Base-by-base conservation (phyloP, 1,140 invertebrate genomes). In the Eulimnadia texana region DNA sequence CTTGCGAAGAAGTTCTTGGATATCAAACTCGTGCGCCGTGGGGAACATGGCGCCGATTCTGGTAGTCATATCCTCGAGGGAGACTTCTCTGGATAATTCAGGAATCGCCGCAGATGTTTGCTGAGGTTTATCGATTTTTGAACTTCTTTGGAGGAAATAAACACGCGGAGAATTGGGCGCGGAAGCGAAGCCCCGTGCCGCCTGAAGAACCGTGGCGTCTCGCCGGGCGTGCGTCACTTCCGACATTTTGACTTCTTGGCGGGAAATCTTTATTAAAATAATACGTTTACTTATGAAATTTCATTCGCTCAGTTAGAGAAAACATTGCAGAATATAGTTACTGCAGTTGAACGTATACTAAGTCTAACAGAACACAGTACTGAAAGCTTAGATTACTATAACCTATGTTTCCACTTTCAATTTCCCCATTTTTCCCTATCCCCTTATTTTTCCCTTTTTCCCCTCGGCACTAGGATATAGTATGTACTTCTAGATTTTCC, bases 31-130 rank as follows among this genome's bases (percentile, higher is more conserved):
- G 54, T 85, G 82, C 42, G 90, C 90, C 9, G 89, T 92, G 13
- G 89, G 89, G 72, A 93, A 93, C 82, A 91, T 87, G n/a, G 86
- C 82, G 71, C 85, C 83, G 65, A 92, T 88, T 73, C 60, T 50
- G 20, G n/a, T 28, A 20, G 25, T 20, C 50, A 61, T 29, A 16
- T 19, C 19, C 22, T 61, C 60, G 19, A 52, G 27, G 6, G 19
- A 33, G 24, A 19, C 13, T 13, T n/a, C 22, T 16, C 16, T 47
- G 29, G 20, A 20, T 24, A 52, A 3, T 9, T 24, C 16, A 22
- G 11, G 2, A 9, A n/a, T 16, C 58, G 47, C 13, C 19, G n/a
- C 6, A 23, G n/a, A 23, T 19, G 6, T 54, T 54, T 13, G 24
- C 28, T 11, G 50, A 50, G 27, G 55, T 11, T 54, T 54, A 25